Conservation (phyloP, 30 jellyfish, hydroid and myxozoan species). For the Chrysaora quinquecirrha region DNA sequence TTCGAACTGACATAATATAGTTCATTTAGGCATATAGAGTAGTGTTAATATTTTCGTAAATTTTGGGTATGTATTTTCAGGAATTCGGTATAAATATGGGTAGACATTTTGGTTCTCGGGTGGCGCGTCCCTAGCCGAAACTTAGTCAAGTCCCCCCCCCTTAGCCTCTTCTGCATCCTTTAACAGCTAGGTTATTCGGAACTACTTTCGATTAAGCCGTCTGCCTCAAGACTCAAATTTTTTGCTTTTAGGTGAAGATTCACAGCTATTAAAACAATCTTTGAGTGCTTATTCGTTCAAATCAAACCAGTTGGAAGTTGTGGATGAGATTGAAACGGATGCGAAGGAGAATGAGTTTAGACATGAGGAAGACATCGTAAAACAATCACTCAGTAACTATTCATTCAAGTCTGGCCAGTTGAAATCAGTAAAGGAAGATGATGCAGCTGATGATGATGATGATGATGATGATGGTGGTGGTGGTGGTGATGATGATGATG, state of each 20-base stretch:
- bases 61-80: too few species aligned
- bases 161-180: too few species aligned
- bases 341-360: not conserved
- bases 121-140: too few species aligned
- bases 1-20: too few species aligned
- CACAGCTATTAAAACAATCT: not conserved
- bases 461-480: not conserved
- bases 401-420: slow-evolving; percentile 1
- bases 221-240: too few species aligned
- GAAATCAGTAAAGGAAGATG: not conserved
- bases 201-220: too few species aligned
- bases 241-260: slow-evolving; percentile 38
- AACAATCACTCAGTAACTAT: not conserved
- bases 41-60: too few species aligned
- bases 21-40: too few species aligned
- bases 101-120: too few species aligned
- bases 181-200: too few species aligned
- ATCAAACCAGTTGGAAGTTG: slow-evolving; percentile 43
- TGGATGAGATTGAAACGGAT: slow-evolving; percentile 40
- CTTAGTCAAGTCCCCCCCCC: too few species aligned
- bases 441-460: not conserved
- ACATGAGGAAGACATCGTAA: not conserved
- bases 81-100: too few species aligned
- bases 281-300: slow-evolving; percentile 47
- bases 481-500: not conserved